Evolutionary conservation across 2,113 vertebrate species (phyloP).

Genomic region (Neofelis nebulosa): DNA sequence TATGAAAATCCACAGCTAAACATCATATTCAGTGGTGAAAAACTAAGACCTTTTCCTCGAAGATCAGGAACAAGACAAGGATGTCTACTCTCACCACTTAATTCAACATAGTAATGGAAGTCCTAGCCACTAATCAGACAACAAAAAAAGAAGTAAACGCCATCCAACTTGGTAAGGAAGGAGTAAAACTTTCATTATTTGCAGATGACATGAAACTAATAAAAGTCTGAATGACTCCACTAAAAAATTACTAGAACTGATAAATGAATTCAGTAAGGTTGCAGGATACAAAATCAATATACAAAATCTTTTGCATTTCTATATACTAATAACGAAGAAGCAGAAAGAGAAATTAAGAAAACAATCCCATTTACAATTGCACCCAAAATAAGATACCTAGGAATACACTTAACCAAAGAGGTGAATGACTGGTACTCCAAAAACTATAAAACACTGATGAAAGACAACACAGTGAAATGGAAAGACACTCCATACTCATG

Average conservation of each 20-base stretch:
- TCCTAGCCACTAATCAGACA: not conserved
- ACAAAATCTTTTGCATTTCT: not conserved
- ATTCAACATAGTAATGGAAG: not conserved
- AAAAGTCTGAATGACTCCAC: not conserved
- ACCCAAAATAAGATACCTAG: not conserved
- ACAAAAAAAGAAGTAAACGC: not conserved
- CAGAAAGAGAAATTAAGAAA: not conserved
- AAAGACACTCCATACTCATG: not conserved
- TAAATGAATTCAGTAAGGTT: not conserved
- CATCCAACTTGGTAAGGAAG: not conserved
- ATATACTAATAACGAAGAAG: not conserved
- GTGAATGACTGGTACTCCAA: not conserved
- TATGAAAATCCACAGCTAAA: too few relatives aligned
- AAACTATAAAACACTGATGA: not conserved
- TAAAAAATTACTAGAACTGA: not conserved
- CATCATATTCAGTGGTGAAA: too few relatives aligned
- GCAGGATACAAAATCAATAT: not conserved
- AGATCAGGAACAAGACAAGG: not conserved
- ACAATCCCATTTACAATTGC: not conserved
- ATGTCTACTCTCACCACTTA: not conserved
- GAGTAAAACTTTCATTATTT: too few relatives aligned
- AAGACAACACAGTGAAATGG: not conserved
- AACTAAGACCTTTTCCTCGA: not conserved
- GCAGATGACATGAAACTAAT: too few relatives aligned
- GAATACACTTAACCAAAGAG: not conserved